Evolutionary conservation across 2,113 vertebrate genomes (phyloP), one percentile per base, ranked within the genome.

Genomic region (Trematocara nigrifrons): DNA sequence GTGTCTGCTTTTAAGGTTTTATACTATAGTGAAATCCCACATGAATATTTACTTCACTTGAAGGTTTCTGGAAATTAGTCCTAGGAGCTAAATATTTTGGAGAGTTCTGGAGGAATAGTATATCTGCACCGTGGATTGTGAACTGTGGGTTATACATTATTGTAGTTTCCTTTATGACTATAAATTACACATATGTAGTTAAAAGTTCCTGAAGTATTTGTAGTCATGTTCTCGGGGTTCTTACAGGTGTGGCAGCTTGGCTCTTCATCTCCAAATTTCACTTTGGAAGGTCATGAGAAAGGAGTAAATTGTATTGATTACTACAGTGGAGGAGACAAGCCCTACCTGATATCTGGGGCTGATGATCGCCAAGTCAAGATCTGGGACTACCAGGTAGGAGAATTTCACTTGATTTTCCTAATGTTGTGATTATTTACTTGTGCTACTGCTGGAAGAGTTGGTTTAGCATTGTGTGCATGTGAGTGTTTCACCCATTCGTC

Each of bases 261-360:
- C 33, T 99, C 99, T 9, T 99, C 98, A 0, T 98, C 98, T 82
- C 99, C 99, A 47, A 99, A 99, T 94, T 99, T 99, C 90, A 99
- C 99, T 47, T 95, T 99, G 94, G 99, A 99, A 86, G 99, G 99
- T 52, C 99, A 99, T 0, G 99, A 99, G 92, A 99, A 99, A 89
- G 98, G 99, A 1, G 99, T 99, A 22, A 99, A 99, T 93, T 99
- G 99, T 91, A 99, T 99, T 31, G 98, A 99, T 92, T 99, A 99
- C 81, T 99, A 99, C 96, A 99, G 99, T 33, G 99, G 99, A 80
- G 99, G 99, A 18, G 99, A 99, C 95, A 99, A 99, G 76, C 99
- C 99, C 0, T 99, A 99, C 87, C 97, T 99, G 77, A 99, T 99
- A 86, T 99, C 99, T 26, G 99, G 99, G 38, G 99, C 98, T 79